Evolutionary conservation across 2,888 invertebrate genomes (phyloP), one percentile per base, ranked within the genome.

Genomic region (Brassicogethes aeneus): DNA sequence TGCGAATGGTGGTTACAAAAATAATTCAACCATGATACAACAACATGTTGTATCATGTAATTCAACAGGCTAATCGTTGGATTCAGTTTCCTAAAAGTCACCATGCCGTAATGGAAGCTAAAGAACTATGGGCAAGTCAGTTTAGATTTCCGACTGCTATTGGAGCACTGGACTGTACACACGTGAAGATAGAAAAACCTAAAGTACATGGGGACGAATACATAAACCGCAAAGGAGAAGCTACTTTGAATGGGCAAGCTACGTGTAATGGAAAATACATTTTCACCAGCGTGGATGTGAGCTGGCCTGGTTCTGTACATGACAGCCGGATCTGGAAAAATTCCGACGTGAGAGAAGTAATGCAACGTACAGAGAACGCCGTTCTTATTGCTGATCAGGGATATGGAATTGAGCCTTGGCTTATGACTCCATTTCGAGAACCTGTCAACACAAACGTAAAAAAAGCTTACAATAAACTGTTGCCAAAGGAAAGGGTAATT

Each of bases 331-430:
- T 51, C 17, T 48, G 41, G 46, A 41, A 38, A 34, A 46, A 46
- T 17, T 45, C 42, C 15, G 15, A 39, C 35, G 39, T 45, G 16
- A 39, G 23, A 17, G 35, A 41, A 13, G 39, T 45, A 38, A 38
- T 40, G 8, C n/a, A n/a, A n/a, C n/a, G n/a, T n/a, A n/a, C n/a
- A n/a, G n/a, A n/a, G n/a, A n/a, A n/a, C n/a, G 38, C 43, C 8
- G 29, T 45, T 17, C 37, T 50, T 29, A 38, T 50, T 37, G 48
- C 47, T 16, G 46, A 51, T 46, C 45, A 43, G 31, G 45, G 48
- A 13, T 51, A 46, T 42, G 51, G 51, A 29, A 44, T 50, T 7
- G 45, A 40, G 38, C 47, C 44, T 13, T 51, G 48, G 47, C 13
- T 47, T 36, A 38, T 51, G 37, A 42, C 43, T 13, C 49, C 48